phyloP scores from a whole-genome alignment of 2,113 vertebrate species.

The Thinocorus orbignyianus region DNA sequence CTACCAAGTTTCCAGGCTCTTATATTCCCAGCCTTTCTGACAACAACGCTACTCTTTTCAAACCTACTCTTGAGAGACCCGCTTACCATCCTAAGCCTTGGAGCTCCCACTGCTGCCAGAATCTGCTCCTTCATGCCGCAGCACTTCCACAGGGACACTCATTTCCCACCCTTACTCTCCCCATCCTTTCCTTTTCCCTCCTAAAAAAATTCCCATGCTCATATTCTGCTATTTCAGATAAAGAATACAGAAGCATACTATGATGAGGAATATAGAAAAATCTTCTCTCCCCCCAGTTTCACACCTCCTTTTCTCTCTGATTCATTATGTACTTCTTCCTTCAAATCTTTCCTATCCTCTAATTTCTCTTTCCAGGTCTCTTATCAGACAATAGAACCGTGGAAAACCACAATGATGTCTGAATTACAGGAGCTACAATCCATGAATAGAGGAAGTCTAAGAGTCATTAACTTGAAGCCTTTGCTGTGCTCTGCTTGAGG shows the following conservation, averaged over 20 bases:
- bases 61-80: not conserved
- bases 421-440: not conserved
- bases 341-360: not conserved
- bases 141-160: not conserved
- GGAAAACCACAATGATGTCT: not conserved
- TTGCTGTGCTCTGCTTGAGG: not conserved
- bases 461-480: not conserved
- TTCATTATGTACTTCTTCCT: not conserved
- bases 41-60: not conserved
- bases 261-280: not conserved
- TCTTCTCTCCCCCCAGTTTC: not conserved
- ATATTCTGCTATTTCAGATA: not conserved
- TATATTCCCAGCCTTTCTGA: not conserved
- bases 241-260: not conserved
- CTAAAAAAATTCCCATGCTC: not conserved
- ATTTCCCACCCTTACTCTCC: not conserved
- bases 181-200: not conserved
- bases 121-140: not conserved
- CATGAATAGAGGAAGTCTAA: not conserved
- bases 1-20: not conserved
- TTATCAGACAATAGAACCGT: not conserved
- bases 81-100: not conserved
- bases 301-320: not conserved
- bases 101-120: not conserved
- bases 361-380: not conserved